phyloP scores from a whole-genome alignment of 2,797 vertebrate species.

The Pseudomugil gertrudae region DNA sequence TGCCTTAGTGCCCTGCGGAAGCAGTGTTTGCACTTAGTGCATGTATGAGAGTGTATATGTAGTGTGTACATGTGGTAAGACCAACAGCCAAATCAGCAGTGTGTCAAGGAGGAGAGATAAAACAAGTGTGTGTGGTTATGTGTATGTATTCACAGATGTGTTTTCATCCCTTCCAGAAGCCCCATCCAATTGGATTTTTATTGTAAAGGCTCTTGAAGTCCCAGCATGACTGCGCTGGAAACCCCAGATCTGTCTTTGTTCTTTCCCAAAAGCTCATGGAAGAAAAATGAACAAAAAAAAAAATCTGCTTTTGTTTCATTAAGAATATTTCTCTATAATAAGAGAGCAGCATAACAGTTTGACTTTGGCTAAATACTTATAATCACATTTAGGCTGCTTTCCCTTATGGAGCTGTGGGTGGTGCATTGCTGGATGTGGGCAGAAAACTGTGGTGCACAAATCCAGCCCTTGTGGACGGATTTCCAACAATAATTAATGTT shows the following conservation, averaged over 20 bases:
- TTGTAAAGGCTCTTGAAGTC: conserved; percentile 54
- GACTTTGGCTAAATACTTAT: conserved; percentile 62
- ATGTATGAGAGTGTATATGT: conserved; percentile 2
- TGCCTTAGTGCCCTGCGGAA: conserved; percentile 48
- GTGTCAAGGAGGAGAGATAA: conserved; percentile 27
- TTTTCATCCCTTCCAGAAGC: conserved; percentile 42
- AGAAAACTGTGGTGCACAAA: conserved; percentile 53
- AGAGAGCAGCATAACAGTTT: conserved; percentile 42
- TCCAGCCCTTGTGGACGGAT: conserved; percentile 67
- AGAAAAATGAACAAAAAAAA: conserved; percentile 17
- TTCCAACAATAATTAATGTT: conserved; percentile 64
- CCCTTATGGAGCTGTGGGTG: conserved; percentile 55
- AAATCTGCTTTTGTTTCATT: conserved; percentile 58
- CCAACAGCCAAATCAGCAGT: conserved; percentile 16
- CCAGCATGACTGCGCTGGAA: conserved; percentile 58
- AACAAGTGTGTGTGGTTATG: conserved; percentile 19
- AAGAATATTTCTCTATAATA: conserved; percentile 60
- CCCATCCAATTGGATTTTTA: conserved; percentile 72
- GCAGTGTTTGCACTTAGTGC: conserved; percentile 20
- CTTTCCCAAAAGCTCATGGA: conserved; percentile 51
- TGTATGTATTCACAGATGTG: conserved; percentile 23
- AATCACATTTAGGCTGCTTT: conserved; percentile 51
- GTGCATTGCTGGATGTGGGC: conserved; percentile 37
- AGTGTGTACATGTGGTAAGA: conserved; percentile 19
- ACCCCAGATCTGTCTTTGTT: conserved; percentile 60